phyloP scores from a whole-genome alignment of 2,888 invertebrate genomes.

The Xestia c-nigrum region DNA sequence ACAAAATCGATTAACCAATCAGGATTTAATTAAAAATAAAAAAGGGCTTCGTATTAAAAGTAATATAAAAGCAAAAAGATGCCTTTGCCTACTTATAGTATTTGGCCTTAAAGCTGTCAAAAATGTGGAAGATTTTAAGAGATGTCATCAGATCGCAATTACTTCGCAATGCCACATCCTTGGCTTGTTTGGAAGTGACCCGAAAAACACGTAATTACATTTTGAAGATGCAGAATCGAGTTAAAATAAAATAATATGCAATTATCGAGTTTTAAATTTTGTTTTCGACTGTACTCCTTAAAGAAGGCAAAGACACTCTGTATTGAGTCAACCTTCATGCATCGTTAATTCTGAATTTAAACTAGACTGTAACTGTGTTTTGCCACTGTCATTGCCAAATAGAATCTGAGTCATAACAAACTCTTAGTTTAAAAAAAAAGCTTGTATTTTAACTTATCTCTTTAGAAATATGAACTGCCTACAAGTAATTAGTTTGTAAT shows the following conservation, averaged over 20 bases:
- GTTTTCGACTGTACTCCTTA: conserved; percentile 15
- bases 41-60: neutral
- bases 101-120: conserved; percentile 33
- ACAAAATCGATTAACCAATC: conserved; percentile 13
- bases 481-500: neutral
- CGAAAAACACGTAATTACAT: conserved; percentile 46
- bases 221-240: conserved; percentile 43
- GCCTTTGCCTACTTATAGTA: neutral
- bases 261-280: conserved; percentile 42
- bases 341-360: conserved; percentile 9
- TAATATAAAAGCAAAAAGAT: conserved; percentile 21
- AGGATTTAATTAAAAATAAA: conserved; percentile 5
- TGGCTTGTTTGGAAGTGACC: conserved; percentile 59
- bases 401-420: neutral
- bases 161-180: conserved; percentile 52
- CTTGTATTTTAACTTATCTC: neutral
- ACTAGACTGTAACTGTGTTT: neutral
- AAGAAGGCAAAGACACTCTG: neutral
- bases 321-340: conserved; percentile 22
- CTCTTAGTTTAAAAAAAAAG: neutral
- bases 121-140: conserved; percentile 49
- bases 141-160: conserved; percentile 59
- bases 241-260: conserved; percentile 34
- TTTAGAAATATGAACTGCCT: neutral
- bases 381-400: conserved; percentile 6